phyloP scores from a whole-genome alignment of 2,797 vertebrate species.

The Semaprochilodus insignis region DNA sequence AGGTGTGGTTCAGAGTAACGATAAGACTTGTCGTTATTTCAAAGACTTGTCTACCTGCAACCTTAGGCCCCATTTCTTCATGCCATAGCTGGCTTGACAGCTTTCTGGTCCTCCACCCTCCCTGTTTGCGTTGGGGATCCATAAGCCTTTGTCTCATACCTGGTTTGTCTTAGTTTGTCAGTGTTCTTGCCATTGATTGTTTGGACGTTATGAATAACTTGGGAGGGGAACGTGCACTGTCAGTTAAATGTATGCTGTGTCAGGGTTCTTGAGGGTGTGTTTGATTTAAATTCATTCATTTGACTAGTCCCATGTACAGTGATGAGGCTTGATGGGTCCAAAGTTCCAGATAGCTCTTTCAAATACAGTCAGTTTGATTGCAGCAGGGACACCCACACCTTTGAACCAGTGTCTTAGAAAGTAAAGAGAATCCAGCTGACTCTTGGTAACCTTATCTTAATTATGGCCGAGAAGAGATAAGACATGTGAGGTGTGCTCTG shows the following conservation, averaged over 20 bases:
- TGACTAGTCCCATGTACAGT: background rate
- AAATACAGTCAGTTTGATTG: background rate
- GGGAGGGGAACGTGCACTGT: background rate
- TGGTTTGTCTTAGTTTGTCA: background rate
- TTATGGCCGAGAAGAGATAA: background rate
- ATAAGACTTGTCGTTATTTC: background rate
- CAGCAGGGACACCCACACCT: background rate
- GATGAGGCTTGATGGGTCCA: background rate
- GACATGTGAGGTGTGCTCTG: background rate
- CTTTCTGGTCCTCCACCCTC: background rate
- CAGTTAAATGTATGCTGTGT: background rate
- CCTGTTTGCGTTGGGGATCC: constrained; percentile 12
- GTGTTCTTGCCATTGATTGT: background rate
- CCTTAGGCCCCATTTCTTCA: background rate
- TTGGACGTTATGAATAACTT: background rate
- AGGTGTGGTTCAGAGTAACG: background rate
- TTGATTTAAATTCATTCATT: background rate
- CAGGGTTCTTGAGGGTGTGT: background rate
- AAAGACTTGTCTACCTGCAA: background rate
- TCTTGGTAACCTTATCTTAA: background rate
- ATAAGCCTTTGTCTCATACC: background rate
- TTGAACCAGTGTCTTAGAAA: background rate
- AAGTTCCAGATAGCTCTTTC: background rate
- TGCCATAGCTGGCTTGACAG: background rate
- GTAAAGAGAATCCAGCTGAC: background rate